Base-by-base conservation (phyloP, 1,140 invertebrate genomes). In the Charaxes varanes region DNA sequence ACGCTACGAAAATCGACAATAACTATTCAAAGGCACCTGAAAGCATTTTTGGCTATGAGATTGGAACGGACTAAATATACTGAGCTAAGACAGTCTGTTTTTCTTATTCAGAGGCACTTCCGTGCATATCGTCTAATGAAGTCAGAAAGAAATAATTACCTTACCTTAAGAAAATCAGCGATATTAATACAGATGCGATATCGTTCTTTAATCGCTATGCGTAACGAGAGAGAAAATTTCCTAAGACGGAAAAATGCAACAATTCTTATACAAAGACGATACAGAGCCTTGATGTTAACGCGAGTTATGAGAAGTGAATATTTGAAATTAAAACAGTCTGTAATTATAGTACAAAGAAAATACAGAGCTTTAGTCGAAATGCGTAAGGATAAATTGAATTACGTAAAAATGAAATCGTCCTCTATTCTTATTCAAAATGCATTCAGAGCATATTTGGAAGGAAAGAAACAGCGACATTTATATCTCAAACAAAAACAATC, bases 11-110 rank as follows among this genome's bases (percentile, higher is more conserved):
- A 55, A 6, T 62, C 82, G 7, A 55, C 58, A 4, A 53, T 72
- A 5, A 26, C 50, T 1, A 64, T 90, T 16, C 88, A 90, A 62
- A 58, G 19, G 2, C 67, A 68, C 48, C 86, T 76, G 45, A 82
- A 63, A 62, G 62, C 74, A 4, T 62, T 66, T 28, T 32, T 74
- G 2, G 7, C 34, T 4, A 72, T 76, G 59, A 84, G 70, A 37
- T n/a, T n/a, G n/a, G n/a, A n/a, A n/a, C n/a, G n/a, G n/a, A n/a
- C n/a, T n/a, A n/a, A n/a, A n/a, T n/a, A n/a, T n/a, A n/a, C n/a
- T n/a, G n/a, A n/a, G n/a, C n/a, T n/a, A n/a, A n/a, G n/a, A n/a
- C n/a, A n/a, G n/a, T n/a, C n/a, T n/a, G n/a, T n/a, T n/a, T n/a
- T n/a, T n/a, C n/a, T n/a, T n/a, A n/a, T n/a, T n/a, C n/a, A n/a